Conservation (phyloP, 2,888 invertebrate species). For the Amphipyra berbera region DNA sequence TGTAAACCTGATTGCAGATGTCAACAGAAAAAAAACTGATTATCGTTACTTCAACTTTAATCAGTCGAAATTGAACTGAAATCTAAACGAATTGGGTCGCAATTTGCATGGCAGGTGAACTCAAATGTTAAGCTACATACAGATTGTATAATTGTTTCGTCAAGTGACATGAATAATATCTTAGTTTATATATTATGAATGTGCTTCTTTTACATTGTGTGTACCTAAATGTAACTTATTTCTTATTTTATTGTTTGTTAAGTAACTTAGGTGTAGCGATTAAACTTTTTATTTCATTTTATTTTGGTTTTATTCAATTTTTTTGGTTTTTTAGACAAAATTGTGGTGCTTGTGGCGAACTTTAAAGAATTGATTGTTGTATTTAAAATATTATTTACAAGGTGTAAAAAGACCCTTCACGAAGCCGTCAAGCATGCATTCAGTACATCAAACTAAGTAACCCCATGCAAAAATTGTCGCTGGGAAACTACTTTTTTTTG, state of each 20-base stretch:
- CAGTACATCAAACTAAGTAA: too few species aligned
- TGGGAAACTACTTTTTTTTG: too few species aligned
- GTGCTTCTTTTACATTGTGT: conserved; percentile 20
- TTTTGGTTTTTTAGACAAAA: neutral
- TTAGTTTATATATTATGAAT: conserved; percentile 12
- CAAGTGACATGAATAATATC: conserved; percentile 3
- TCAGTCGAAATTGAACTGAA: conserved; percentile 8
- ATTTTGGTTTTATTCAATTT: conserved; percentile 28
- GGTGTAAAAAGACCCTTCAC: too few species aligned
- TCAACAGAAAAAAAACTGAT: too few species aligned
- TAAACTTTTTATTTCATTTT: conserved; percentile 48
- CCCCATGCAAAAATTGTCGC: too few species aligned
- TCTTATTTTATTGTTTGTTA: conserved; percentile 38
- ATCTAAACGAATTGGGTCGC: conserved; percentile 1
- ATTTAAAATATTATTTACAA: too few species aligned
- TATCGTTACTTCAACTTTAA: neutral
- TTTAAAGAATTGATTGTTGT: conserved; percentile 19
- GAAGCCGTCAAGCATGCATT: too few species aligned
- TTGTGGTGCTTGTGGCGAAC: too few species aligned
- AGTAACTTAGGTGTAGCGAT: conserved; percentile 52
- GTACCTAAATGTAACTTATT: conserved; percentile 41
- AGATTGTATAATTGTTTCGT: conserved; percentile 6
- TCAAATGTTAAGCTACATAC: conserved; percentile 1
- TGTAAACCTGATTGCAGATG: too few species aligned
- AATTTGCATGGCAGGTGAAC: conserved; percentile 12